Percentiles rank a stretch among this genome's conserved stretches.
These are phyloP conservation scores for Eremophila alpestris DNA, from an alignment of 2,797 vertebrate species.

Conservation along the genomic window DNA sequence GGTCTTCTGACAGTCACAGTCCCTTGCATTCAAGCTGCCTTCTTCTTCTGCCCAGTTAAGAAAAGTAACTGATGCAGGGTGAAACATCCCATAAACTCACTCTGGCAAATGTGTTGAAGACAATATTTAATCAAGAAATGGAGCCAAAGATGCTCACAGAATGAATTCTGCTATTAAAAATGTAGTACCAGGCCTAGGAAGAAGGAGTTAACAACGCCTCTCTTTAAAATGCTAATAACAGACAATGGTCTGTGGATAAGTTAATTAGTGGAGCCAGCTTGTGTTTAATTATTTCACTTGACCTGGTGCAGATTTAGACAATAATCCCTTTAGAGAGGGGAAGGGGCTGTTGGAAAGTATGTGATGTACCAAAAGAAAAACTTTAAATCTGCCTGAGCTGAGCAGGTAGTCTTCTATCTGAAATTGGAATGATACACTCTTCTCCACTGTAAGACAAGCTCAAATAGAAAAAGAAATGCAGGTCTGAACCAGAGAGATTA, in stretches of 20 bases:
- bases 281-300: slow-evolving; percentile 75
- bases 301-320: slow-evolving; percentile 67
- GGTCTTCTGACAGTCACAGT: neutral
- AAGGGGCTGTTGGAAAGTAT: slow-evolving; percentile 40
- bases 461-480: slow-evolving; percentile 54
- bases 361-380: slow-evolving; percentile 57
- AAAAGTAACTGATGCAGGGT: neutral
- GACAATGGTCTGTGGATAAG: slow-evolving; percentile 73
- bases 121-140: neutral
- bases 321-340: slow-evolving; percentile 65
- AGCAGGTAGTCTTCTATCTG: slow-evolving; percentile 48
- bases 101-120: neutral
- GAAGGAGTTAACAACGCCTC: slow-evolving; percentile 49
- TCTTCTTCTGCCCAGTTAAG: neutral
- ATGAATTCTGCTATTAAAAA: neutral
- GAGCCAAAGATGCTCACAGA: neutral
- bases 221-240: slow-evolving; percentile 67
- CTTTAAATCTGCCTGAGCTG: slow-evolving; percentile 52
- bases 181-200: neutral
- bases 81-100: neutral
- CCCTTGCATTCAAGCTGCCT: neutral
- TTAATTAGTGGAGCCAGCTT: slow-evolving; percentile 71
- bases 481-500: slow-evolving; percentile 65
- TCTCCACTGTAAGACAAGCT: slow-evolving; percentile 57
- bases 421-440: slow-evolving; percentile 50